phyloP scores from a whole-genome alignment of 1,140 invertebrate species.

The Lucilia sericata region DNA sequence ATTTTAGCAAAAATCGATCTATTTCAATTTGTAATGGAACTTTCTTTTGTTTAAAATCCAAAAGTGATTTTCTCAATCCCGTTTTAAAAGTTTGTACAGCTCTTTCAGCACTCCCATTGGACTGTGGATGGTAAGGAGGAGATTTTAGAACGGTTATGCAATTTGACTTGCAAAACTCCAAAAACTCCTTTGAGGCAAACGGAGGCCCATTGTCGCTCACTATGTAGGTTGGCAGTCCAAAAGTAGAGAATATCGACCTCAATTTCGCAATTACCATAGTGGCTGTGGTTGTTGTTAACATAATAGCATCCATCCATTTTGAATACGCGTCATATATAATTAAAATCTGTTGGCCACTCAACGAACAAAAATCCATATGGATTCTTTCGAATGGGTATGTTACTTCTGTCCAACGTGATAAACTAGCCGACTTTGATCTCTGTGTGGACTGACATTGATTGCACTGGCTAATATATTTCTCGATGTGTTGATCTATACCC shows the following conservation, averaged over 20 bases:
- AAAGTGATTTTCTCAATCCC: neutral
- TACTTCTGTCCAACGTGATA: neutral
- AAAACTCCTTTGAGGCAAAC: neutral
- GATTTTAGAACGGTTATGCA: neutral
- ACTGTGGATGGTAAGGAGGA: neutral
- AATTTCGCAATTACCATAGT: neutral
- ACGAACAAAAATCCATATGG: conserved; percentile 29
- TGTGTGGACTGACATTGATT: no score
- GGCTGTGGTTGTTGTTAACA: neutral
- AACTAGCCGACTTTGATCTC: neutral
- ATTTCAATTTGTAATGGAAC: neutral
- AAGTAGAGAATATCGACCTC: neutral
- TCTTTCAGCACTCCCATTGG: neutral
- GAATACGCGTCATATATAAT: conserved; percentile 15
- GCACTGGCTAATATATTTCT: no score
- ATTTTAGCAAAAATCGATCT: neutral
- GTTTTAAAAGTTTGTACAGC: neutral
- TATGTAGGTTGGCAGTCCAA: neutral
- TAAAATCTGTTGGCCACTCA: neutral
- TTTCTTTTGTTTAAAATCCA: neutral
- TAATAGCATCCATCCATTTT: conserved; percentile 14
- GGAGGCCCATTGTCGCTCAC: neutral
- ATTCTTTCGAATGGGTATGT: neutral
- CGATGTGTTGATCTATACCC: neutral
- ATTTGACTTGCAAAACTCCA: neutral